These are phyloP conservation scores for Dolichopus griseipennis DNA, from an alignment of 2,888 invertebrate species.

Conservation along the genomic window DNA sequence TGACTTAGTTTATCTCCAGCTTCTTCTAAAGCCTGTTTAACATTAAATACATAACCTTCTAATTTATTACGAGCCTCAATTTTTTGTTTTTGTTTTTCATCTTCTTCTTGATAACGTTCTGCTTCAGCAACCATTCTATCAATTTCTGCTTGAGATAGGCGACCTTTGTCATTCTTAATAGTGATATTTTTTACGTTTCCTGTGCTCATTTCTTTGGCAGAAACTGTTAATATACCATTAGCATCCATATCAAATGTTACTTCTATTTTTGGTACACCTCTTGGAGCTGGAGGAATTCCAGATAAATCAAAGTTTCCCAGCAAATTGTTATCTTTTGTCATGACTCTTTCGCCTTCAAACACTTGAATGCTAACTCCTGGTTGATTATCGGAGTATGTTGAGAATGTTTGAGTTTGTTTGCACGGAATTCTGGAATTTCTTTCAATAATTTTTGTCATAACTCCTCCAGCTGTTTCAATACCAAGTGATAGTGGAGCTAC, in stretches of 20 bases:
- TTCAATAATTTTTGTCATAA: slow-evolving; percentile 68
- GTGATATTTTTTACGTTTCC: slow-evolving; percentile 64
- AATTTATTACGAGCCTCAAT: slow-evolving; percentile 64
- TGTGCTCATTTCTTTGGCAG: slow-evolving; percentile 59
- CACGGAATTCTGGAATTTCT: slow-evolving; percentile 62
- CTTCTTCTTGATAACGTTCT: slow-evolving; percentile 62
- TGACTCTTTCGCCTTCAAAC: slow-evolving; percentile 69
- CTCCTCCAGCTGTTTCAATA: slow-evolving; percentile 72
- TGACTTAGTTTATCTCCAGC: slow-evolving; percentile 53
- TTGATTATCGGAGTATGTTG: slow-evolving; percentile 75
- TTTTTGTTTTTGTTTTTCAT: slow-evolving; percentile 58
- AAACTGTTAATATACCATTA: slow-evolving; percentile 85
- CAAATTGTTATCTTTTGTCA: slow-evolving; percentile 89
- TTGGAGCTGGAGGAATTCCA: slow-evolving; percentile 86
- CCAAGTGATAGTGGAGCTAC: slow-evolving; percentile 61
- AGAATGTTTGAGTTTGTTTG: slow-evolving; percentile 64
- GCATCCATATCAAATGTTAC: slow-evolving; percentile 75
- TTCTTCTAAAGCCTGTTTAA: slow-evolving; percentile 61
- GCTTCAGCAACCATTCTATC: slow-evolving; percentile 67
- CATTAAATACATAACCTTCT: slow-evolving; percentile 59
- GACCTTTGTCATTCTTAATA: slow-evolving; percentile 71
- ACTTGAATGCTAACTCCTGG: slow-evolving; percentile 65
- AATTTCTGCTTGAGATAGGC: slow-evolving; percentile 68
- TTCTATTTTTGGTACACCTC: slow-evolving; percentile 76
- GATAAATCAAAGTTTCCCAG: slow-evolving; percentile 92